These are phyloP conservation scores for Didymodactylos carnosus DNA, from an alignment of 2,888 invertebrate genomes.

Conservation along the genomic window DNA sequence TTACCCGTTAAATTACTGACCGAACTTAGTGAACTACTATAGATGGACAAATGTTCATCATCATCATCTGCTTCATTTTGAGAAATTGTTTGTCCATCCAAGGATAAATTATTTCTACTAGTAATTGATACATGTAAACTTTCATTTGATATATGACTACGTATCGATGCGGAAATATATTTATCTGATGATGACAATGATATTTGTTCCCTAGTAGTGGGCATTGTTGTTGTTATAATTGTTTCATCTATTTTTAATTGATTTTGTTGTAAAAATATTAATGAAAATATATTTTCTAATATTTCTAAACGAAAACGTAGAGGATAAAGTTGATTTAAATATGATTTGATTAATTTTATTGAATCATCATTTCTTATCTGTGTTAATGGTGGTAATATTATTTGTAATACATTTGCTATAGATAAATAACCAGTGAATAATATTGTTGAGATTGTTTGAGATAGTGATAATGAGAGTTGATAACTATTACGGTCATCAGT, in stretches of 20 bases:
- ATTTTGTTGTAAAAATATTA: conserved; percentile 48
- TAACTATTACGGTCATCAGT: background rate
- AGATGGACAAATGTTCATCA: background rate
- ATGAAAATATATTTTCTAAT: conserved; percentile 51
- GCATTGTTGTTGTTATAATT: conserved; percentile 27
- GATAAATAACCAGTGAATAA: conserved; percentile 17
- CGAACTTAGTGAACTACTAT: background rate
- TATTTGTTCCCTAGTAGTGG: conserved; percentile 16
- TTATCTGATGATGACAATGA: background rate
- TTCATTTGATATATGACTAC: background rate
- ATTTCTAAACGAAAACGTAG: conserved; percentile 39
- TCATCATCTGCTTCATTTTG: background rate
- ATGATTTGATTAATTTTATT: background rate
- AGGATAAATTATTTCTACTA: background rate
- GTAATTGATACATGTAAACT: background rate
- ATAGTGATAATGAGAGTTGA: background rate
- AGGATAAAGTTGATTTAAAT: conserved; percentile 17
- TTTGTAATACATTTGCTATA: background rate
- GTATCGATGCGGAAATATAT: background rate
- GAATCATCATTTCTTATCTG: background rate
- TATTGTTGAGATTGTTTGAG: background rate
- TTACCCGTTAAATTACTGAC: background rate
- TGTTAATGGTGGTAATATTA: background rate
- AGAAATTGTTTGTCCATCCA: background rate
- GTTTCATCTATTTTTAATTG: conserved; percentile 39